phyloP scores from a whole-genome alignment of 64 coral and sea anemone genomes.

The Dendronephthya gigantea region DNA sequence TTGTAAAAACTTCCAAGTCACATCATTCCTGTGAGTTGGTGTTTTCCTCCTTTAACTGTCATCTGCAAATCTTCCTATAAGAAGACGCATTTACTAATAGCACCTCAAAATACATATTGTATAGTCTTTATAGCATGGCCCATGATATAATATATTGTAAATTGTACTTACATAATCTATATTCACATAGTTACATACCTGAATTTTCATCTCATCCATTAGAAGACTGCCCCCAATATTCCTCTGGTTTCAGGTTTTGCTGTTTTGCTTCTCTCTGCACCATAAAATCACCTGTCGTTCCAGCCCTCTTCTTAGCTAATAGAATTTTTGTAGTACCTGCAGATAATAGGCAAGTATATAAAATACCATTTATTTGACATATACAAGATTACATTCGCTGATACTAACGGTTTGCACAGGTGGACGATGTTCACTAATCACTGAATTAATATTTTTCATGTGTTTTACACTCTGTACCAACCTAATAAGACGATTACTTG shows the following conservation, averaged over 20 bases:
- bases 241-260: neutral
- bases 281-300: constrained; percentile 27
- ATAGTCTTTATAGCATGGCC: neutral
- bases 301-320: too few species aligned
- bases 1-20: neutral
- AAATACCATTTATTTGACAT: too few species aligned
- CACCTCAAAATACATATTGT: neutral
- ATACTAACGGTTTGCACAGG: too few species aligned
- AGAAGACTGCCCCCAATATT: constrained; percentile 25
- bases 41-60: too few species aligned
- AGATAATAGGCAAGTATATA: too few species aligned
- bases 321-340: too few species aligned
- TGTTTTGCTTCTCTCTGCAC: constrained; percentile 18
- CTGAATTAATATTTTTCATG: too few species aligned
- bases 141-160: neutral
- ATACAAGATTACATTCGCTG: too few species aligned
- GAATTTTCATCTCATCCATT: constrained; percentile 46
- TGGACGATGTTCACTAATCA: too few species aligned
- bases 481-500: too few species aligned
- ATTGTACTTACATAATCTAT: neutral
- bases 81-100: too few species aligned
- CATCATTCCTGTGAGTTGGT: constrained; percentile 13
- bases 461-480: too few species aligned
- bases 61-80: constrained; percentile 16
- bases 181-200: constrained; percentile 25